phyloP scores from a whole-genome alignment of 2,888 invertebrate genomes.

The Andrena hattorfiana region DNA sequence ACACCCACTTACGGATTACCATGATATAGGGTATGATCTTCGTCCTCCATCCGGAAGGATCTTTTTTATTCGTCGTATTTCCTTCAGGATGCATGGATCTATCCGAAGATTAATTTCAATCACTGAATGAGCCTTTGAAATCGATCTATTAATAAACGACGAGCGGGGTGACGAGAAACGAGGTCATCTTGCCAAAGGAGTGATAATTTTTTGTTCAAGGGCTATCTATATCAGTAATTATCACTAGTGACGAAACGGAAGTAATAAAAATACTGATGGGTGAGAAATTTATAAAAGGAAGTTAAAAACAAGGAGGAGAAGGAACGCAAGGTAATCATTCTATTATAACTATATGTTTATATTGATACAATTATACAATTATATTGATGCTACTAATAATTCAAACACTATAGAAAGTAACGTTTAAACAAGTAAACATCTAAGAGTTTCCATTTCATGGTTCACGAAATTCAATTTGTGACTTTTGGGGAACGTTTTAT shows the following conservation, averaged over 20 bases:
- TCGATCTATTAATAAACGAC: neutral
- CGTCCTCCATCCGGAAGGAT: constrained; percentile 2
- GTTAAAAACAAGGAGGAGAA: no score
- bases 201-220: neutral
- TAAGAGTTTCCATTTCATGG: neutral
- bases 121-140: constrained; percentile 16
- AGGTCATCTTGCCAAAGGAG: neutral
- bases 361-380: neutral
- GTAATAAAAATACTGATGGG: no score
- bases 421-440: neutral
- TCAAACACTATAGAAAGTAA: neutral
- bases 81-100: constrained; percentile 19
- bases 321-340: no score
- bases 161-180: neutral
- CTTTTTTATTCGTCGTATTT: constrained; percentile 15
- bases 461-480: neutral
- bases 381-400: neutral
- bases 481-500: neutral
- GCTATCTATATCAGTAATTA: no score
- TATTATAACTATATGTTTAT: no score
- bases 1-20: constrained; percentile 37
- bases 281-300: no score
- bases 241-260: no score
- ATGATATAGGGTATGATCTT: constrained; percentile 38
- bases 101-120: constrained; percentile 26